A percentile compares a stretch with the other conserved stretches of the same genome.
Conservation (phyloP, 35 echinoderm and acorn worm genomes). For the Lytechinus pictus region DNA sequence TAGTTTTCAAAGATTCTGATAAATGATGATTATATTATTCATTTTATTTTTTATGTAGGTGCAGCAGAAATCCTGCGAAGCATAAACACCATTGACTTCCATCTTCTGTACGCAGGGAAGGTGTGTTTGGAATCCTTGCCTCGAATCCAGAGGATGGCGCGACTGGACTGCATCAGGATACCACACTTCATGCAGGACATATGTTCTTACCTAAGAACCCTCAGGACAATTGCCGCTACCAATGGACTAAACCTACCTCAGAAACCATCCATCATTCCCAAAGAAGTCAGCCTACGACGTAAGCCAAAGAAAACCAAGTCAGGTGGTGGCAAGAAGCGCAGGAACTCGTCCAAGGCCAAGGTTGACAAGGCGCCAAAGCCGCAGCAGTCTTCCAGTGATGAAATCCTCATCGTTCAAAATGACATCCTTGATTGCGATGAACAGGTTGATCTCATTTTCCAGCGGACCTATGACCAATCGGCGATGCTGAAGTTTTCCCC, state of each 20-base stretch:
- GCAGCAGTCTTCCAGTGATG: not conserved
- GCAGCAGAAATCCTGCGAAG: conserved; percentile 85
- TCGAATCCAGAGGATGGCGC: conserved; percentile 76
- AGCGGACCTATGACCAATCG: conserved; percentile 23
- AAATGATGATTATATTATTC: not conserved
- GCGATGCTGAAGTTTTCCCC: not conserved
- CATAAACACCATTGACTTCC: conserved; percentile 86
- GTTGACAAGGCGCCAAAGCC: not conserved
- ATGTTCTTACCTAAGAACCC: conserved; percentile 64
- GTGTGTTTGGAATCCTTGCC: conserved; percentile 75
- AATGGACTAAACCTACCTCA: conserved; percentile 60
- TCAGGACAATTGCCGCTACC: conserved; percentile 73
- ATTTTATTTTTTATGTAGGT: conserved; percentile 56
- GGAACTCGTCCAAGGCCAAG: not conserved
- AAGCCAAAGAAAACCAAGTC: not conserved
- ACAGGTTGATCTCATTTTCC: conserved; percentile 18
- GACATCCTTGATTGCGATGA: conserved; percentile 28
- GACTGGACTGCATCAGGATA: conserved; percentile 80
- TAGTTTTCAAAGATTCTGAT: too few species aligned
- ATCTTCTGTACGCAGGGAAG: conserved; percentile 81
- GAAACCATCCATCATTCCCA: not conserved
- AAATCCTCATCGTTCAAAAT: not conserved
- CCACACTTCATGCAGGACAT: conserved; percentile 85
- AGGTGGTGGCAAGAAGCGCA: not conserved
- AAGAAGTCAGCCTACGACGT: not conserved